phyloP scores from a whole-genome alignment of 2,888 invertebrate species.

The Tetragnatha montana region DNA sequence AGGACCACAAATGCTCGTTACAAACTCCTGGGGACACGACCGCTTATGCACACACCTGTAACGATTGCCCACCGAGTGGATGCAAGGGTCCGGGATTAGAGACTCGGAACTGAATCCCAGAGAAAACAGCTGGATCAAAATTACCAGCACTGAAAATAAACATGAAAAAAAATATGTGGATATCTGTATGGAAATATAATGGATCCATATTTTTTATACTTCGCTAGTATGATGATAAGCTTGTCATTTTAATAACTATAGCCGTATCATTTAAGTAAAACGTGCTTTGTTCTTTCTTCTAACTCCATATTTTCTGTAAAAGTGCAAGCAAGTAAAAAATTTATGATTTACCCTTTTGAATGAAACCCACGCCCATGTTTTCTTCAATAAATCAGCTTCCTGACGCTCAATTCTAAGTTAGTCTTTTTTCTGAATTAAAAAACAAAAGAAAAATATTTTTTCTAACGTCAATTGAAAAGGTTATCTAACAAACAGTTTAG shows the following conservation, averaged over 20 bases:
- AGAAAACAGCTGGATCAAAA: not conserved
- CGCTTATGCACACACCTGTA: constrained; percentile 5
- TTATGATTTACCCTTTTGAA: not conserved
- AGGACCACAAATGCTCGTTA: not conserved
- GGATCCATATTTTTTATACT: no score
- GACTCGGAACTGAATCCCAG: not conserved
- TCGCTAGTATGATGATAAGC: no score
- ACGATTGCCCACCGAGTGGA: not conserved
- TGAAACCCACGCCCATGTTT: not conserved
- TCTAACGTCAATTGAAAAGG: no score
- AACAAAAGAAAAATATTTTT: not conserved
- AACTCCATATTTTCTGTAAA: not conserved
- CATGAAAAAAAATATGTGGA: no score
- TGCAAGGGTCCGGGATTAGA: not conserved
- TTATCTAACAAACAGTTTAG: no score
- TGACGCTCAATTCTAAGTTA: not conserved
- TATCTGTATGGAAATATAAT: no score
- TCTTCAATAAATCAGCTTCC: not conserved
- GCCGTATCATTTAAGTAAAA: not conserved
- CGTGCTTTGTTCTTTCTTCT: not conserved
- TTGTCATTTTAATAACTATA: no score
- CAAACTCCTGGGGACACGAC: not conserved
- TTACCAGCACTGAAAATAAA: not conserved
- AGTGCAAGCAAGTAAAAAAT: not conserved
- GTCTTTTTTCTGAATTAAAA: not conserved